These are phyloP conservation scores for Caenorhabditis panamensis DNA, from an alignment of 2,888 invertebrate species.

Conservation along the genomic window DNA sequence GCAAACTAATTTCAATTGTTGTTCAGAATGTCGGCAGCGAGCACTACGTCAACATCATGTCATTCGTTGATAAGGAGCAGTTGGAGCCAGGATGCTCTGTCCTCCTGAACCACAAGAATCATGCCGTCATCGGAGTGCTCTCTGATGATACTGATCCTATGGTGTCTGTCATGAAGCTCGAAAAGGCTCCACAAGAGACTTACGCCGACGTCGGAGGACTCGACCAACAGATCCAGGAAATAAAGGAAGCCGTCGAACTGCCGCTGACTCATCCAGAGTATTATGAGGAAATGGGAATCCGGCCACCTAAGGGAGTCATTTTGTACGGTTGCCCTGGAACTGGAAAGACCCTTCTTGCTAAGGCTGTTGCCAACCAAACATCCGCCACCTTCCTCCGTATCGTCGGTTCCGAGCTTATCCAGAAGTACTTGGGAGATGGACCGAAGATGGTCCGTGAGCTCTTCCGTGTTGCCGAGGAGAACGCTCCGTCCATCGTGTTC, in stretches of 20 bases:
- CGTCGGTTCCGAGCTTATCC: conserved; percentile 89
- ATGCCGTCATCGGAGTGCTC: conserved; percentile 97
- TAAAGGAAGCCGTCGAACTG: conserved; percentile 97
- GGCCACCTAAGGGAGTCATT: conserved; percentile 99
- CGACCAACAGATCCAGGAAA: conserved; percentile 95
- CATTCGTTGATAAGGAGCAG: conserved; percentile 99
- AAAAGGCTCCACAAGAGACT: conserved; percentile 98
- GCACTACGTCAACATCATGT: conserved; percentile 98
- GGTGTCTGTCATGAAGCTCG: conserved; percentile 99
- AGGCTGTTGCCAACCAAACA: conserved; percentile 99
- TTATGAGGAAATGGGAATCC: conserved; percentile 99
- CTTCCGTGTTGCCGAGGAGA: conserved; percentile 99
- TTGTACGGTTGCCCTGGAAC: conserved; percentile 98
- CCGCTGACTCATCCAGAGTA: conserved; percentile 99
- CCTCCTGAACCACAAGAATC: conserved; percentile 96
- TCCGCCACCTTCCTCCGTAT: conserved; percentile 98
- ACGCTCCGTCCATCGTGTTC: conserved; percentile 99
- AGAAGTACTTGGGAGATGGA: conserved; percentile 97
- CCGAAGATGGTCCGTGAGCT: conserved; percentile 97
- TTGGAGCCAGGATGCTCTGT: conserved; percentile 99
- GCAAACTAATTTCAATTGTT: conserved; percentile 22
- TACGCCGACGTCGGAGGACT: conserved; percentile 87
- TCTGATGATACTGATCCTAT: conserved; percentile 99
- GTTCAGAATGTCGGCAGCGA: conserved; percentile 90
- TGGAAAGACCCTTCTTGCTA: conserved; percentile 96